Evolutionary conservation across 1,140 invertebrate species (phyloP).

Genomic region (Acarapis woodi): DNA sequence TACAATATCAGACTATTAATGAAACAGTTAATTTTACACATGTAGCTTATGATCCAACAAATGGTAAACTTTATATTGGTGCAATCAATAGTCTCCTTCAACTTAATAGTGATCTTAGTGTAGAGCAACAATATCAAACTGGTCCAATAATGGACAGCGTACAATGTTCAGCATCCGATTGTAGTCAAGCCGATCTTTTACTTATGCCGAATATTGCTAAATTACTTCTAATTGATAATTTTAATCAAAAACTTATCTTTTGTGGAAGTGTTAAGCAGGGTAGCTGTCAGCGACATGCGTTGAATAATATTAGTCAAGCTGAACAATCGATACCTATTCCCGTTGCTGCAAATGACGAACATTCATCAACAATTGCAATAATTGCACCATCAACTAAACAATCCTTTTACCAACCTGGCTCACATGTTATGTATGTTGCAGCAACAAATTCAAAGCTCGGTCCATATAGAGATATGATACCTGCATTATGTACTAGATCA

Average conservation of each 20-base stretch:
- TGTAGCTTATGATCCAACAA: constrained; percentile 27
- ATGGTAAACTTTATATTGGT: constrained; percentile 38
- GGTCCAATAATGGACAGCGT: constrained; percentile 60
- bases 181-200: constrained; percentile 19
- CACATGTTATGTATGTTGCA: constrained; percentile 65
- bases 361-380: constrained; percentile 69
- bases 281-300: constrained; percentile 3
- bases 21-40: constrained; percentile 22
- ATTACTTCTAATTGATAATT: constrained; percentile 55
- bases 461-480: constrained; percentile 70
- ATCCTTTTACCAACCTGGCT: constrained; percentile 34
- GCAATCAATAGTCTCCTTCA: constrained; percentile 55
- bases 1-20: too few species aligned
- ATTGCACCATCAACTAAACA: constrained; percentile 64
- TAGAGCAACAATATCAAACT: constrained; percentile 31
- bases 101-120: constrained; percentile 34
- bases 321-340: constrained; percentile 40
- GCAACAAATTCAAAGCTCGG: constrained; percentile 76
- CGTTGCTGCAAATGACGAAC: constrained; percentile 65
- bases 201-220: constrained; percentile 66
- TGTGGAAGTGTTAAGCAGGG: constrained; percentile 57
- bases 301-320: constrained; percentile 36
- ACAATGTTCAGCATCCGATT: constrained; percentile 53
- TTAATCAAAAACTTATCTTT: constrained; percentile 41
- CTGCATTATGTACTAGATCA: constrained; percentile 50